Conservation (phyloP, 2,113 vertebrate genomes). For the Apodemus sylvaticus region DNA sequence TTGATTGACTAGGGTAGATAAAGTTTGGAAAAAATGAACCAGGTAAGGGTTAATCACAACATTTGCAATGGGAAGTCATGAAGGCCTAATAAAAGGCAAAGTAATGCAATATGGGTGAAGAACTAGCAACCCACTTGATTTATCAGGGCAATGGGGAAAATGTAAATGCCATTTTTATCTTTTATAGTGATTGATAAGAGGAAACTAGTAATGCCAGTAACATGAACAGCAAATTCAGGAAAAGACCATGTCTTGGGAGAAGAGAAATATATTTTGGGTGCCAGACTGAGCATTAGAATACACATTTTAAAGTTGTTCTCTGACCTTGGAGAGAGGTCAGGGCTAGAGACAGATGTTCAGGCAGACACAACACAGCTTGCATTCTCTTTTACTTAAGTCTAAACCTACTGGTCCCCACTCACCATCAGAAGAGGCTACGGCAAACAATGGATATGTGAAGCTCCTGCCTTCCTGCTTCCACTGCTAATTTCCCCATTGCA, state of each 20-base stretch:
- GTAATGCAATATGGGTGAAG: background rate
- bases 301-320: conserved; percentile 21
- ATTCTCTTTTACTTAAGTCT: background rate
- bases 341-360: conserved; percentile 32
- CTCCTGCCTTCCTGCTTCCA: background rate
- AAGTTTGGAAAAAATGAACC: conserved; percentile 18
- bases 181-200: background rate
- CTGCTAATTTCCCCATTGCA: background rate
- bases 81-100: background rate
- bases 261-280: background rate
- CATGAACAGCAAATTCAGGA: conserved; percentile 1
- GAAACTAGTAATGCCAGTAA: background rate
- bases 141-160: background rate
- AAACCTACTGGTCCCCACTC: background rate
- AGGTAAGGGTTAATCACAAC: background rate
- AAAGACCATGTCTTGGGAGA: background rate
- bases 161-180: background rate
- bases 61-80: conserved; percentile 26
- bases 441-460: conserved; percentile 10
- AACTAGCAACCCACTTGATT: conserved; percentile 1
- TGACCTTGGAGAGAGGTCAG: background rate
- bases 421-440: background rate
- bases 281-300: background rate
- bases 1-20: background rate
- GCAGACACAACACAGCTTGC: background rate